phyloP scores from a whole-genome alignment of 2,113 vertebrate genomes.

The Ceratotherium simum region DNA sequence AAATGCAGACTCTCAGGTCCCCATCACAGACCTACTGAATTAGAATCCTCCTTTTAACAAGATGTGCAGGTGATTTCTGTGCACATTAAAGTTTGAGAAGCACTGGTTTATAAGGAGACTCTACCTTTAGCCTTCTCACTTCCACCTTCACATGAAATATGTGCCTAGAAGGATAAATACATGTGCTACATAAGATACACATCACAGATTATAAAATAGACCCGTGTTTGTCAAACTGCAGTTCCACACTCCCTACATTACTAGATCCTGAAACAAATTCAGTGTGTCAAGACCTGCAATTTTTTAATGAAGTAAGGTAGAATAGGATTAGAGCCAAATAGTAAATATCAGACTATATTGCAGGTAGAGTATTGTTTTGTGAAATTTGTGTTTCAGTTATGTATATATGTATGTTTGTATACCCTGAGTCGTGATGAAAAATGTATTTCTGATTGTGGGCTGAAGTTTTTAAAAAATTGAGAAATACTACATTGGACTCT shows the following conservation, averaged over 20 bases:
- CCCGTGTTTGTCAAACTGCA: not conserved
- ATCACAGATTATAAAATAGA: not conserved
- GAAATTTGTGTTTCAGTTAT: constrained; percentile 2
- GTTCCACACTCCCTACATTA: not conserved
- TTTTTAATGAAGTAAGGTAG: not conserved
- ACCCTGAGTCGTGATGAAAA: not conserved
- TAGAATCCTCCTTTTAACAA: not conserved
- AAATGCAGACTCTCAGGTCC: not conserved
- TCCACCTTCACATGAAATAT: not conserved
- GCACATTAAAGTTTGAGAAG: not conserved
- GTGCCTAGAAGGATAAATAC: not conserved
- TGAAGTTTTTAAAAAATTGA: not conserved
- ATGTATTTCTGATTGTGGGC: not conserved
- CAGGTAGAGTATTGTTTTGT: not conserved
- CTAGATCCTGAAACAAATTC: not conserved
- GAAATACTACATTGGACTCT: not conserved
- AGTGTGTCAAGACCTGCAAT: not conserved
- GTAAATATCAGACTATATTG: not conserved
- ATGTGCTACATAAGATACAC: not conserved
- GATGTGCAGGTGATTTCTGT: not conserved
- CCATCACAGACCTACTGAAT: not conserved
- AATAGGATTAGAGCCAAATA: not conserved
- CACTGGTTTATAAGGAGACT: not conserved
- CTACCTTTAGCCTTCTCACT: not conserved
- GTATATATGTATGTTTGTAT: not conserved